Base-by-base conservation (phyloP, 2,888 invertebrate species). In the Celastrina argiolus region DNA sequence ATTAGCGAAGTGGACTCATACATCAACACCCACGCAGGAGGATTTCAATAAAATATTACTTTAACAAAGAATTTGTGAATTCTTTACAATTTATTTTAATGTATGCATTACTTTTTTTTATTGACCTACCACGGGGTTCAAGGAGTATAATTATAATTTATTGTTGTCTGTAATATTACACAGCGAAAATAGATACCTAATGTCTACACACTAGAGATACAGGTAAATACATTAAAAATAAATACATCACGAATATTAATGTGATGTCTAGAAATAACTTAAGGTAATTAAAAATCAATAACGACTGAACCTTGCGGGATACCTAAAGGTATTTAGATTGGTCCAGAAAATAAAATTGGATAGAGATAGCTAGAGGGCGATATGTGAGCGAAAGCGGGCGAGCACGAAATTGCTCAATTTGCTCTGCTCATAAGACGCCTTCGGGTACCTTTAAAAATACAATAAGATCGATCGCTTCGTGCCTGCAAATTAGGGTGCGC, bases 391-490 rank as follows among this genome's bases (percentile, higher is more conserved):
- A 69, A 81, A 88, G 81, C 79, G 77, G 75, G 86, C 73, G 71
- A 78, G 84, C 85, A 82, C 77, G 82, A 85, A 89, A 90, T 90
- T 88, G 88, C 88, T 90, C 90, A 90, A 91, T 90, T 90, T 88
- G 90, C 76, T 79, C 76, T 75, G 79, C 82, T 82, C 85, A 84
- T 83, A 82, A 86, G 81, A 79, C 79, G 81, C 81, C 77, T 82
- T 83, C 78, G 80, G 75, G 79, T 84, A 85, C 81, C 81, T 88
- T 90, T 84, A 81, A 85, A 75, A 90, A 86, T 85, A 87, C 85
- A 88, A 89, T 87, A 84, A 89, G 89, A 88, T 91, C 90, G 88
- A 91, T 91, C 88, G 88, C 83, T 84, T 79, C 87, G 85, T 88
- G 88, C 87, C 90, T 83, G 90, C 89, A 89, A 90, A 90, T 90